Conservation (phyloP, 2,797 vertebrate species). For the Trichosurus vulpecula region DNA sequence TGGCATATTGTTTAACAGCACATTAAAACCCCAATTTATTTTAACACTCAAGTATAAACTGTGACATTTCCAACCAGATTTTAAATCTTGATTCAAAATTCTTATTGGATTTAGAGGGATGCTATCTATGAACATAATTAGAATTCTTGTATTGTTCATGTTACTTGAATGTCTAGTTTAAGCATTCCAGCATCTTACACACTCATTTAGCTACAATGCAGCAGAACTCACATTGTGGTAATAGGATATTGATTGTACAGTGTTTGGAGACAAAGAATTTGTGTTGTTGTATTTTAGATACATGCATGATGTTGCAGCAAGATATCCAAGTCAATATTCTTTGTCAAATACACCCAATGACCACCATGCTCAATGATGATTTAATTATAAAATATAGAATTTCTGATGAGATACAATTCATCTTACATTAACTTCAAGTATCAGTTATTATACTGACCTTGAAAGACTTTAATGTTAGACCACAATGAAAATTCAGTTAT, state of each 20-base stretch:
- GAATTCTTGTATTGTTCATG: constrained; percentile 66
- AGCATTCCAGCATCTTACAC: constrained; percentile 72
- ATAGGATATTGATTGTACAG: constrained; percentile 84
- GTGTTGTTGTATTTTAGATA: constrained; percentile 73
- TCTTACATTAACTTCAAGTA: constrained; percentile 73
- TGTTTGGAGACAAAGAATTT: constrained; percentile 79
- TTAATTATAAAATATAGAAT: constrained; percentile 79
- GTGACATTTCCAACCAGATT: constrained; percentile 21
- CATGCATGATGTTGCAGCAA: constrained; percentile 75
- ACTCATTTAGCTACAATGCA: constrained; percentile 80
- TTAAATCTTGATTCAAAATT: constrained; percentile 54
- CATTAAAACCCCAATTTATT: constrained; percentile 2
- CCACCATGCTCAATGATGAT: constrained; percentile 55
- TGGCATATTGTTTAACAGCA: not conserved
- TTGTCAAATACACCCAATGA: constrained; percentile 69
- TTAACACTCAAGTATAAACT: constrained; percentile 35
- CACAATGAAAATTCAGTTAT: constrained; percentile 49
- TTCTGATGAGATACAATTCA: constrained; percentile 67
- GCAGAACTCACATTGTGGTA: constrained; percentile 73
- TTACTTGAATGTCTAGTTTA: constrained; percentile 59
- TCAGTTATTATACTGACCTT: constrained; percentile 69
- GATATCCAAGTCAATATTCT: constrained; percentile 71
- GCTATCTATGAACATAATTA: constrained; percentile 69
- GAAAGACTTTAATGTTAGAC: constrained; percentile 44
- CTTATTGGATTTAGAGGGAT: constrained; percentile 55